Conservation (phyloP, 2,113 vertebrate genomes). For the Vulpes lagopus region DNA sequence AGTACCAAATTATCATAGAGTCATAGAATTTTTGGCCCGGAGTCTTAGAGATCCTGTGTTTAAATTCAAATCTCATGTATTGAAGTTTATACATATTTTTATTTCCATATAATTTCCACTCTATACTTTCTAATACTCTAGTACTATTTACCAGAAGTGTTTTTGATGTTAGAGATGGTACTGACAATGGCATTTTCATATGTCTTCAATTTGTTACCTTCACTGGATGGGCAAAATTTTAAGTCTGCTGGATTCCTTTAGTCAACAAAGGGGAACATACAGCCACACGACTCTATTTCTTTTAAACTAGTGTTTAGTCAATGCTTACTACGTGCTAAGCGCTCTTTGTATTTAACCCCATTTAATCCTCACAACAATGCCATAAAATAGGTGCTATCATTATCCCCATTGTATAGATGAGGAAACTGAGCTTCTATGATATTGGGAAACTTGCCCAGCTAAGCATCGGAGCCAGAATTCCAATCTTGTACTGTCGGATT, state of each 20-base stretch:
- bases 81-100: not conserved
- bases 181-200: not conserved
- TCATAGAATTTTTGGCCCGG: not conserved
- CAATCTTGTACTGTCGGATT: not conserved
- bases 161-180: not conserved
- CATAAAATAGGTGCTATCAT: not conserved
- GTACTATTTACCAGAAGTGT: not conserved
- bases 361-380: not conserved
- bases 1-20: not conserved
- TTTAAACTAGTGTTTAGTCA: not conserved
- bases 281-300: not conserved
- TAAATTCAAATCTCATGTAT: not conserved
- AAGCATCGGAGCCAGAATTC: not conserved
- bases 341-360: not conserved
- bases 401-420: not conserved
- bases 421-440: conserved; percentile 35
- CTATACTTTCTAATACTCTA: not conserved
- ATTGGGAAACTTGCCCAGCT: not conserved
- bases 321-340: not conserved
- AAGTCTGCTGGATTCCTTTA: conserved; percentile 23
- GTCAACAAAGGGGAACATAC: not conserved
- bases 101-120: not conserved
- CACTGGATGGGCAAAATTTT: not conserved
- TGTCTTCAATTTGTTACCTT: not conserved
- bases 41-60: not conserved